Evolutionary conservation across 2,797 vertebrate species (phyloP), one percentile per base, ranked within the genome.

Genomic region (Sciaenops ocellatus): DNA sequence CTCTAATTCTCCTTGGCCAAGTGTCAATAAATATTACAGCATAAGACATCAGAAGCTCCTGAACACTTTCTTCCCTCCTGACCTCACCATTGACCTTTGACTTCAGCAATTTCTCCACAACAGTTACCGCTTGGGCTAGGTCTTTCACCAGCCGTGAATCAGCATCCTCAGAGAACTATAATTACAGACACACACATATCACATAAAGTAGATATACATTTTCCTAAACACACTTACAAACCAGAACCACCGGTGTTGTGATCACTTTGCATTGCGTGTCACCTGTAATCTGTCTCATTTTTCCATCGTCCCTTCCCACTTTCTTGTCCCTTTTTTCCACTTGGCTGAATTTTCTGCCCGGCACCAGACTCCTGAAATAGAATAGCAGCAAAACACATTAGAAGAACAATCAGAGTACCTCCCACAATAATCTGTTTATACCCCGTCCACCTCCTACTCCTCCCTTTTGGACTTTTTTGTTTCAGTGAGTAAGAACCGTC

Each of bases 331-430:
- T 18, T 6, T 64, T 79, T 69, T 83, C 50, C 70, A 77, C 74
- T 83, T 4, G n/a, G 64, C 52, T 85, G 73, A 47, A 42, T 82
- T 68, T 69, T 86, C 83, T 86, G 73, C 80, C 78, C 64, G 56
- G 72, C 76, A 87, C 71, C 82, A 76, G 69, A 44, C 63, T 38
- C 80, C 68, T 62, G 69, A 89, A 87, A 88, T 87, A 85, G 81
- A 85, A 73, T 13, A 52, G 62, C 60, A 73, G 52, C 75, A 83
- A 86, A 89, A 86, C 15, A 54, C 82, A 85, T 85, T 86, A 78
- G 66, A 76, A 69, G 64, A 82, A 72, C 78, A 80, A 86, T 76
- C 70, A 75, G 62, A 78, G 71, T 42, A 67, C 60, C 44, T 72
- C 66, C 71, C 55, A 71, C 66, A 75, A 67, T 85, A 85, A 87